Evolutionary conservation across 2,113 vertebrate species (phyloP), one percentile per base, ranked within the genome.

Genomic region (Apeltes quadracus): DNA sequence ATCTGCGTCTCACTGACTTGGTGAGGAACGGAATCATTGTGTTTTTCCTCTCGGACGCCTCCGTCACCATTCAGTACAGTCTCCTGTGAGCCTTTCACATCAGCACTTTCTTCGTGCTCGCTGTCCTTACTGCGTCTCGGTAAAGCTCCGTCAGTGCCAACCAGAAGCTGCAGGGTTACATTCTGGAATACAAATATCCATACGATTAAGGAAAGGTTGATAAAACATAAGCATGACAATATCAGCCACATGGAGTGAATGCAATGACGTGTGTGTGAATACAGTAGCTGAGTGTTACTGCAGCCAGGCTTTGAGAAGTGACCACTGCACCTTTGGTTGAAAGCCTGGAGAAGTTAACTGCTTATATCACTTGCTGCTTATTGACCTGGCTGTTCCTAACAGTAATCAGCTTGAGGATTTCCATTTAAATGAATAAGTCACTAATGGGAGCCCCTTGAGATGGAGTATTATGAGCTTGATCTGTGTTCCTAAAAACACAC

Each of bases 81-180:
- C 77, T 73, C 84, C 55, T 77, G 63, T 25, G 15, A 54, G 12
- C 68, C 22, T 41, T 62, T 66, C 8, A 44, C 56, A 14, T 84
- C 57, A 0, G 76, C 61, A 11, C 72, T 61, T 29, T 73, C 78
- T 34, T 84, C 78, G 12, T 81, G 81, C 22, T 87, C 83, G 4
- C 6, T 7, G 32, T 90, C 83, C 69, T 84, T 85, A 14, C 10
- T 69, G 1, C 41, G 84, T 20, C 29, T 38, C 14, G 66, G 72
- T 14, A 61, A 74, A 69, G 94, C 69, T 16, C 36, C 38, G 7
- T 82, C 84, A 0, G 90, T 76, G 34, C 87, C 92, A 18, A 64
- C 86, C 51, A 99, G 92, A 9, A 98, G 90, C 89, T 95, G 93
- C 68, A 99, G 91, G 2, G 97, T 99, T 29, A 97, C 95, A 63